Evolutionary conservation across 2,888 invertebrate genomes (phyloP), one percentile per base, ranked within the genome.

Genomic region (Drosophila fulvimacula): DNA sequence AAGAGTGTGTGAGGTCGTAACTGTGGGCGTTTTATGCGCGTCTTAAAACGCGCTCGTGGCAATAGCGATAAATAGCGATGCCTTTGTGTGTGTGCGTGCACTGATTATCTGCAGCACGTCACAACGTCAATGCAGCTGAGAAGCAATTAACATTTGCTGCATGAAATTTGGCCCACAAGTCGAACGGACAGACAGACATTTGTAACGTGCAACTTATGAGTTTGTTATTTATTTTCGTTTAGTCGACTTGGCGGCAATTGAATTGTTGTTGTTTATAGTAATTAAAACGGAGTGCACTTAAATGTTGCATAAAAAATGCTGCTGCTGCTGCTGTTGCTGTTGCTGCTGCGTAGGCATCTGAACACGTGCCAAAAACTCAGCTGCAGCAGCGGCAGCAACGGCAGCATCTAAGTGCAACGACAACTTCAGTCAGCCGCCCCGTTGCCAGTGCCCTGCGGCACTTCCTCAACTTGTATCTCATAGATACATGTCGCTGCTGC

Each of bases 101-200:
- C 30, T 65, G 76, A 77, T 76, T 69, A 78, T 74, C 66, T 66
- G 71, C 57, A 64, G 27, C 59, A 60, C 58, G 55, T 42, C 30
- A 44, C 58, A 48, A 46, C 36, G 48, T 32, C 44, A 44, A 17
- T 48, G 59, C 63, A 32, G 56, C 69, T 60, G 52, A 78, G 7
- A 87, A 86, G 85, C 87, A 87, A 86, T 86, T 86, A 89, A 84
- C 84, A 75, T 79, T 76, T 76, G 81, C 76, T 84, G 82, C 73
- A 59, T 67, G 71, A 82, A 73, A 82, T 79, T 82, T 79, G 71
- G 72, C 70, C 63, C 63, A 67, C 32, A 61, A 72, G 52, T 51
- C 59, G 13, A 17, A 55, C 49, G 24, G 48, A 39, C 39, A 17
- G 70, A 55, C 39, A 15, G 57, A 53, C 63, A 9, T 24, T 21